These are phyloP conservation scores for Ormia ochracea DNA, from an alignment of 2,888 invertebrate species.

Conservation along the genomic window DNA sequence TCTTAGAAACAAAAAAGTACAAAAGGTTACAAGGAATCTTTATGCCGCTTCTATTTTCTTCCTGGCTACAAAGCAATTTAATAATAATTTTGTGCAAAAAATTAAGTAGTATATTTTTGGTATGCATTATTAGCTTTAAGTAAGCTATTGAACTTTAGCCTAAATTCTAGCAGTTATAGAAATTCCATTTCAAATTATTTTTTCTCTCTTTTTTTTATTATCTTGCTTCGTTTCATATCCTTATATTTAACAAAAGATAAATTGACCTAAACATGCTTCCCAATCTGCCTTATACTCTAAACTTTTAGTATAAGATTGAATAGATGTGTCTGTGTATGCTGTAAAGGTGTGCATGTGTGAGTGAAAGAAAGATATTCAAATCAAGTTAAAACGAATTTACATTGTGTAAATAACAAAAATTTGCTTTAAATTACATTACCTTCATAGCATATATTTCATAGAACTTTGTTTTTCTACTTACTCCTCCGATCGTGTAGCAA, in stretches of 20 bases:
- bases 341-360: not conserved
- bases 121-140: too few species aligned
- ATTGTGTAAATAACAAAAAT: slow-evolving; percentile 58
- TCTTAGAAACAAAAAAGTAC: too few species aligned
- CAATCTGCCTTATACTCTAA: slow-evolving; percentile 22
- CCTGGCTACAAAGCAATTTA: too few species aligned
- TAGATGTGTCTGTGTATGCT: not conserved
- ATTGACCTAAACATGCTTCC: slow-evolving; percentile 49
- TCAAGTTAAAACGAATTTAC: slow-evolving; percentile 52
- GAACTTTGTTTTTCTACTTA: slow-evolving; percentile 4
- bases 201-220: not conserved
- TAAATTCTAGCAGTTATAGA: not conserved
- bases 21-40: too few species aligned
- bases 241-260: slow-evolving; percentile 13
- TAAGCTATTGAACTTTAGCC: too few species aligned
- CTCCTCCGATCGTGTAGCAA: not conserved
- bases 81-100: too few species aligned
- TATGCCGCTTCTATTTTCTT: too few species aligned
- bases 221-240: not conserved
- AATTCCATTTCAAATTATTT: not conserved
- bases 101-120: too few species aligned
- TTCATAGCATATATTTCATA: slow-evolving; percentile 36
- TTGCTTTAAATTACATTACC: slow-evolving; percentile 51
- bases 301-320: not conserved
- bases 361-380: not conserved